These are phyloP conservation scores for Resseliella maxima DNA, from an alignment of 2,888 invertebrate genomes.

Conservation along the genomic window DNA sequence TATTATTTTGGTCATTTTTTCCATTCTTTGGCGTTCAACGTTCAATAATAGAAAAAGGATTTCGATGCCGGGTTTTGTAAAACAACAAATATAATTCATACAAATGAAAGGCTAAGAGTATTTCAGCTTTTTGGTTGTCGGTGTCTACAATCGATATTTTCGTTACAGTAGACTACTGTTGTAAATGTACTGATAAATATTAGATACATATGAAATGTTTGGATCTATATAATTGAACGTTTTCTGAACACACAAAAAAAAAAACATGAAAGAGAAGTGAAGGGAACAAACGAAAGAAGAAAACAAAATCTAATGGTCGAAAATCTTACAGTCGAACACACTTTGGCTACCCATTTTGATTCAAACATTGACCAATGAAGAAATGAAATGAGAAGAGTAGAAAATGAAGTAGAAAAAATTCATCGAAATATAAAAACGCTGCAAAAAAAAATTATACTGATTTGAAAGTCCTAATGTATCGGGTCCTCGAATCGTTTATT, in stretches of 20 bases:
- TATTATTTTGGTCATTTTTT: not conserved
- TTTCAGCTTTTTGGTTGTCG: constrained; percentile 6
- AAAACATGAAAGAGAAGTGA: no score
- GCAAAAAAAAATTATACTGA: constrained; percentile 38
- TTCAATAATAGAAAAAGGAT: not conserved
- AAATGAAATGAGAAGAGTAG: not conserved
- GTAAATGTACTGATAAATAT: constrained; percentile 11
- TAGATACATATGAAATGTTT: constrained; percentile 8
- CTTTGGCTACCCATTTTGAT: not conserved
- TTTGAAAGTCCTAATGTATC: constrained; percentile 10
- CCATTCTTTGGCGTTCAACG: constrained; percentile 3
- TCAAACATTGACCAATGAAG: not conserved
- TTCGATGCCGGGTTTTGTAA: constrained; percentile 6
- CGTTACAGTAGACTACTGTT: not conserved
- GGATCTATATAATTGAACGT: not conserved
- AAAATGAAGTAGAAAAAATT: not conserved
- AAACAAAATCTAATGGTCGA: not conserved
- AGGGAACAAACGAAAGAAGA: no score
- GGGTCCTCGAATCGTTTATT: constrained; percentile 20
- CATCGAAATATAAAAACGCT: not conserved
- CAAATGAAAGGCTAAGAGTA: not conserved
- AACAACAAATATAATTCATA: constrained; percentile 26
- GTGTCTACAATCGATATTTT: constrained; percentile 5
- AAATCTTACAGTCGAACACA: not conserved
- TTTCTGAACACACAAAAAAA: not conserved